Evolutionary conservation across 2,113 vertebrate species (phyloP), one percentile per base, ranked within the genome.

Genomic region (Anser cygnoides): DNA sequence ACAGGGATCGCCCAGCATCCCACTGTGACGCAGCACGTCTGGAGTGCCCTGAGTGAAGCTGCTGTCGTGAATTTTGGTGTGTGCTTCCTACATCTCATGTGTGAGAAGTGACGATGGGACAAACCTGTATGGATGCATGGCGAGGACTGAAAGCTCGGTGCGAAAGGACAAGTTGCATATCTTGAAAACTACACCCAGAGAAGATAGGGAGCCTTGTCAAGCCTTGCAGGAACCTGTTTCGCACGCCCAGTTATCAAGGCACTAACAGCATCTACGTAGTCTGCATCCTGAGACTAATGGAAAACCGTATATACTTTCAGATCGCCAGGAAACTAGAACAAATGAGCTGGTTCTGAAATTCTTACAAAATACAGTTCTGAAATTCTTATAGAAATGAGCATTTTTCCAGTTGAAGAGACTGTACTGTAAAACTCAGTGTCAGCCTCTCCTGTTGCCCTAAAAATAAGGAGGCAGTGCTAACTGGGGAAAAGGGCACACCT

Each of bases 401-500:
- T 12, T 6, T 57, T 59, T 9, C 46, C 50, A 88, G n/a, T 2
- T 74, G 54, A 94, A 90, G 12, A 63, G 52, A 67, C 4, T 17
- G 14, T 31, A 31, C 55, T 26, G 35, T 68, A 79, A 73, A 76
- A 65, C 35, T 43, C 50, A 52, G 37, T 12, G 61, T 71, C 7
- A 61, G 63, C 31, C 50, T 57, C 7, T 57, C 26, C 52, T 23
- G 25, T 67, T 3, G 35, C 14, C 31, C 62, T 94, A 46, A 90
- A 93, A 90, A 62, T 33, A 0, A 0, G 0, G 46, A 84, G 75
- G 31, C 68, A 94, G 33, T 13, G n/a, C 52, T 74, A 90, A 63
- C 52, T 54, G 43, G 57, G 76, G 79, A 72, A 95, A 87, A 89
- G 71, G 57, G 68, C 66, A 82, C 13, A 95, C 67, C 79, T 92